Percentiles rank a stretch among this genome's conserved stretches.
Conservation (phyloP, 2,797 vertebrate genomes). For the Ciconia nigra region DNA sequence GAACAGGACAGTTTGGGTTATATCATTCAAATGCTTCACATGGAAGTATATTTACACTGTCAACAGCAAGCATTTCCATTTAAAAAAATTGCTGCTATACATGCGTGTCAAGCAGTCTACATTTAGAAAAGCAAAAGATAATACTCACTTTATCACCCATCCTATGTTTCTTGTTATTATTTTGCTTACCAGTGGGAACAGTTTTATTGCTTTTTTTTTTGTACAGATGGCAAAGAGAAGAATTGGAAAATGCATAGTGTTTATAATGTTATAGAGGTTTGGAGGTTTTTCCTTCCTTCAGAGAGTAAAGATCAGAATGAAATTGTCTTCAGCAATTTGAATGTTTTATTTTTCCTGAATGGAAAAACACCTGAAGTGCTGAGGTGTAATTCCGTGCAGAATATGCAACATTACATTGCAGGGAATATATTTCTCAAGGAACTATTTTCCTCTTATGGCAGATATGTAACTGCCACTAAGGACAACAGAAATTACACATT, state of each 20-base stretch:
- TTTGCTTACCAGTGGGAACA: slow-evolving; percentile 13
- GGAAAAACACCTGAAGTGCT: neutral
- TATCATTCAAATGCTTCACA: neutral
- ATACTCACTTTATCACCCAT: neutral
- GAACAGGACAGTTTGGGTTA: neutral
- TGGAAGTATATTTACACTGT: neutral
- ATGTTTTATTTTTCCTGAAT: slow-evolving; percentile 13
- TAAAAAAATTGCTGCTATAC: neutral
- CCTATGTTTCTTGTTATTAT: neutral
- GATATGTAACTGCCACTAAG: neutral
- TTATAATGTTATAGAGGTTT: neutral
- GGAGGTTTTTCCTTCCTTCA: neutral
- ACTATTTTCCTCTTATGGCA: neutral
- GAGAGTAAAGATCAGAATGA: slow-evolving; percentile 13
- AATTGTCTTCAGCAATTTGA: slow-evolving; percentile 21
- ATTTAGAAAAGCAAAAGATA: neutral
- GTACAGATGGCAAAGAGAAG: neutral
- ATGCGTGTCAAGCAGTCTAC: neutral
- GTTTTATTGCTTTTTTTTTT: neutral
- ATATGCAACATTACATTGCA: neutral
- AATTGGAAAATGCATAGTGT: neutral
- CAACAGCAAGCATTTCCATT: neutral
- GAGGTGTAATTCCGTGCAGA: neutral
- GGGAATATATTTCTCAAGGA: neutral
- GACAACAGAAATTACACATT: neutral